Conservation (phyloP, 2,113 vertebrate genomes). For the Entomyzon cyanotis region DNA sequence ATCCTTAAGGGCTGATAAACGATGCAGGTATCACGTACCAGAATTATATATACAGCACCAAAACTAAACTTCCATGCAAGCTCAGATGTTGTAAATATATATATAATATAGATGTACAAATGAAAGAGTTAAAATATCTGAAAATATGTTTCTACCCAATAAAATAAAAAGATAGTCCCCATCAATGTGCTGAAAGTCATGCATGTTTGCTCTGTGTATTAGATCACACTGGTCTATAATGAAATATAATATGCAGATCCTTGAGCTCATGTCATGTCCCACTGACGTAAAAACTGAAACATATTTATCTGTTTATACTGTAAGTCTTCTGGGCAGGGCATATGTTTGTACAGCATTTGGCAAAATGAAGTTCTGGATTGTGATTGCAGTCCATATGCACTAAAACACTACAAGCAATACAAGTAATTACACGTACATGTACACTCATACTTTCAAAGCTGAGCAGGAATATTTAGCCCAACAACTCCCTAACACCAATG, state of each 20-base stretch:
- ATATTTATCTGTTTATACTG: slow-evolving; percentile 25
- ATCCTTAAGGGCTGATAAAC: background rate
- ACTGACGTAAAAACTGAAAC: background rate
- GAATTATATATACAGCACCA: background rate
- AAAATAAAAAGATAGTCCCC: background rate
- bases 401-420: background rate
- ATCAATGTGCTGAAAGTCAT: background rate
- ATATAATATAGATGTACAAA: background rate
- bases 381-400: background rate
- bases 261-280: background rate
- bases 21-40: background rate
- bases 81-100: background rate
- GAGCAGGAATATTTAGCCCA: background rate
- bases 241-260: background rate
- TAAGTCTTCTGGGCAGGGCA: background rate
- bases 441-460: background rate
- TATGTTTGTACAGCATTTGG: background rate
- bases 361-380: slow-evolving; percentile 10
- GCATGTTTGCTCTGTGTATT: background rate
- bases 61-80: background rate
- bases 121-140: background rate
- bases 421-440: background rate
- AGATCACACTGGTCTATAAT: background rate
- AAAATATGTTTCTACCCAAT: background rate
- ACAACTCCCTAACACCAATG: background rate